phyloP scores from a whole-genome alignment of 1,140 invertebrate species.

The Tetragonula clypearis region DNA sequence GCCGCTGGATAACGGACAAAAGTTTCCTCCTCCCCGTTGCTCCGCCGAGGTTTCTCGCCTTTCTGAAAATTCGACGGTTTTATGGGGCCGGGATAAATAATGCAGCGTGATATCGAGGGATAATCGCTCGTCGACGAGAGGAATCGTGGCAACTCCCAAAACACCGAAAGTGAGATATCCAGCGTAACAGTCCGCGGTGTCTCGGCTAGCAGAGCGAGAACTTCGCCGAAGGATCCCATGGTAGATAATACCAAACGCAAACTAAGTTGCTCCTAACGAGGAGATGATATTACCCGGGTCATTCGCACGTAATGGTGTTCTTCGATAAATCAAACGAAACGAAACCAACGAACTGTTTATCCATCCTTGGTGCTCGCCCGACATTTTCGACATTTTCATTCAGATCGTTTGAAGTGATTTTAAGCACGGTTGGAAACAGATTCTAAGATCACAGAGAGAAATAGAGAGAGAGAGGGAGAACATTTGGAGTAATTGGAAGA shows the following conservation, averaged over 20 bases:
- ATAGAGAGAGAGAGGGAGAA: not conserved
- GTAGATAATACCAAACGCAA: slow-evolving; percentile 23
- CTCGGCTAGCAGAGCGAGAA: slow-evolving; percentile 7
- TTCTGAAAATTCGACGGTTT: slow-evolving; percentile 59
- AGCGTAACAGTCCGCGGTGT: slow-evolving; percentile 15
- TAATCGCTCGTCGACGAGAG: slow-evolving; percentile 63
- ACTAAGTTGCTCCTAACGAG: slow-evolving; percentile 30
- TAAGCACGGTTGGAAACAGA: not conserved
- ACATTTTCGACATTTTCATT: not conserved
- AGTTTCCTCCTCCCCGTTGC: slow-evolving; percentile 45
- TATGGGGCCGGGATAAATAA: slow-evolving; percentile 67
- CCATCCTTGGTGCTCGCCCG: not conserved
- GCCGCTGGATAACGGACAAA: slow-evolving; percentile 48
- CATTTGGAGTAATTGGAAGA: not conserved
- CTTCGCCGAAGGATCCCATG: slow-evolving; percentile 17
- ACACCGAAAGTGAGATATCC: slow-evolving; percentile 43
- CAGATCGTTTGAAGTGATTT: no score
- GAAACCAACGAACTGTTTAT: not conserved
- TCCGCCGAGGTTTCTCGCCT: slow-evolving; percentile 54
- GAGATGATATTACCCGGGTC: slow-evolving; percentile 26
- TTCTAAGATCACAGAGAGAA: not conserved
- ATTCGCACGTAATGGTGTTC: not conserved
- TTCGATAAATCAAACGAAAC: slow-evolving; percentile 39
- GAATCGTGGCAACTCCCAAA: slow-evolving; percentile 47
- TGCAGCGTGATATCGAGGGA: slow-evolving; percentile 70